These are phyloP conservation scores for Xerus rutilus DNA, from an alignment of 2,797 vertebrate genomes.

Conservation along the genomic window DNA sequence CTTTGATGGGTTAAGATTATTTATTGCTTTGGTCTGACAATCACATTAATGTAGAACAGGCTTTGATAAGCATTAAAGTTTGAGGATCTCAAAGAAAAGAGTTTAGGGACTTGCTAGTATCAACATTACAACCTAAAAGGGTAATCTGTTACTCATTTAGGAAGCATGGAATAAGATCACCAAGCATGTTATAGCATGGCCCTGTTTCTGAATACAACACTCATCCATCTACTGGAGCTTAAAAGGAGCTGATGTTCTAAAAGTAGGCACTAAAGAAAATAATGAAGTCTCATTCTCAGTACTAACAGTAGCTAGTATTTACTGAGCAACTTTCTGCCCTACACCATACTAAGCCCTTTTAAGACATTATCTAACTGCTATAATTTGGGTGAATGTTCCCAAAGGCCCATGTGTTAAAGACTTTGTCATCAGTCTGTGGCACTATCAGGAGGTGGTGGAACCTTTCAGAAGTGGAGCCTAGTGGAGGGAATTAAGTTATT, in stretches of 20 bases:
- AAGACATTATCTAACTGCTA: background rate
- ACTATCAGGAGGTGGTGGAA: background rate
- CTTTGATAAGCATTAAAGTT: conserved; percentile 13
- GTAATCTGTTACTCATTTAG: conserved; percentile 25
- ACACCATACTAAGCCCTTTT: background rate
- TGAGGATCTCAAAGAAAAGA: background rate
- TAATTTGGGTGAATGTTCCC: background rate
- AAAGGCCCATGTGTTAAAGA: background rate
- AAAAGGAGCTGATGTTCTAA: background rate
- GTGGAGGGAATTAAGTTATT: background rate
- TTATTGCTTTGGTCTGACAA: background rate
- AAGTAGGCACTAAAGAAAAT: background rate
- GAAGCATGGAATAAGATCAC: conserved; percentile 24
- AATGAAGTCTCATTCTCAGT: background rate
- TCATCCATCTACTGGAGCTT: background rate
- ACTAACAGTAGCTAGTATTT: background rate
- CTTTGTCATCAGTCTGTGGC: background rate
- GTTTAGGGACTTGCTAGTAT: background rate
- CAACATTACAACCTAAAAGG: background rate
- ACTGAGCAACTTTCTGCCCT: background rate
- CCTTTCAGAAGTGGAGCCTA: background rate
- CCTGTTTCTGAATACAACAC: background rate
- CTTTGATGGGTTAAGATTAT: background rate
- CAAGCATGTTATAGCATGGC: background rate
- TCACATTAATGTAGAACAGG: conserved; percentile 2